These are phyloP conservation scores for Stichodactyla mertensii DNA, from an alignment of 64 coral and sea anemone species.

Conservation along the genomic window DNA sequence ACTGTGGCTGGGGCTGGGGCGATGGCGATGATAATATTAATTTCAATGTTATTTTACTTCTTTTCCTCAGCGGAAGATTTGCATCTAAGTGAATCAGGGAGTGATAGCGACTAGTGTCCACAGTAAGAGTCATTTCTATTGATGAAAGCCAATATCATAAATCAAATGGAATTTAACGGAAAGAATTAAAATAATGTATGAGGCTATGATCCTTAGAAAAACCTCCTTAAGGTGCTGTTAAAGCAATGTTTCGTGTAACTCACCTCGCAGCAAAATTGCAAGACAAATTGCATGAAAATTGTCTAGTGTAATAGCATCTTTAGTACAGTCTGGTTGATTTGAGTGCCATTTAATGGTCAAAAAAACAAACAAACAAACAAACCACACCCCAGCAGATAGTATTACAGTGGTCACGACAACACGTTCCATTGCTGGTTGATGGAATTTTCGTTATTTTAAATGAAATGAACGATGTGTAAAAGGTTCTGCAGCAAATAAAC, in stretches of 20 bases:
- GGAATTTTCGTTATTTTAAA: neutral
- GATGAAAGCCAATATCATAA: neutral
- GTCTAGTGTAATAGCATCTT: too few species aligned
- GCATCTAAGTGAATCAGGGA: slow-evolving; percentile 2
- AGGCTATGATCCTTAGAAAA: neutral
- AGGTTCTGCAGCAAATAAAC: too few species aligned
- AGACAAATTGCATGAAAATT: too few species aligned
- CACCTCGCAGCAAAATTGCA: too few species aligned
- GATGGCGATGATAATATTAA: too few species aligned
- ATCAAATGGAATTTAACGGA: neutral
- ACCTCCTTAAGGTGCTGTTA: too few species aligned
- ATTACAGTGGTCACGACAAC: neutral
- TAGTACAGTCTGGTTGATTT: neutral
- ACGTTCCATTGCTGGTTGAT: neutral
- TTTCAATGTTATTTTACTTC: too few species aligned
- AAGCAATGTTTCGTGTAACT: too few species aligned
- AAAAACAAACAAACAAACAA: too few species aligned
- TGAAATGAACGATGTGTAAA: too few species aligned
- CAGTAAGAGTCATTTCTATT: neutral
- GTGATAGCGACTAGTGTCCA: neutral
- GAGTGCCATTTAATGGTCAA: too few species aligned
- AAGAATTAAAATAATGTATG: neutral
- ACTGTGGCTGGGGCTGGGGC: too few species aligned
- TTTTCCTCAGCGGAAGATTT: neutral
- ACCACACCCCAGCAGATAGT: neutral